Evolutionary conservation across 2,797 vertebrate species (phyloP).

Genomic region (Danio tinwini): DNA sequence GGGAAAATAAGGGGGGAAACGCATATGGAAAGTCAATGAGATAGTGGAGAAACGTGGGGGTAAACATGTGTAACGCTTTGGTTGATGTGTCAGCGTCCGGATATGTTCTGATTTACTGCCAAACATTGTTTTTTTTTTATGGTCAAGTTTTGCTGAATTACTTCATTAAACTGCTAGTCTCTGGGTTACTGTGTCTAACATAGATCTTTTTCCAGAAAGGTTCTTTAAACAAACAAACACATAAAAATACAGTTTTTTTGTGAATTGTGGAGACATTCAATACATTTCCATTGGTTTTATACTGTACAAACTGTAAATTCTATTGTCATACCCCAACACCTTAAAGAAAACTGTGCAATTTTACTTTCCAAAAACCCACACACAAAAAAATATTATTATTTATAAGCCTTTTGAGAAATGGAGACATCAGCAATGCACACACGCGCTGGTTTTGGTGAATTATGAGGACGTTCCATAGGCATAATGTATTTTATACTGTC

Average conservation of each 20-base stretch:
- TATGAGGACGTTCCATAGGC: too few relatives aligned
- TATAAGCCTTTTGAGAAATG: too few relatives aligned
- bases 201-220: conserved; percentile 51
- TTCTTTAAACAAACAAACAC: conserved; percentile 51
- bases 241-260: neutral
- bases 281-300: too few relatives aligned
- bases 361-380: too few relatives aligned
- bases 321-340: too few relatives aligned
- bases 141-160: neutral
- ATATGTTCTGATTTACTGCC: conserved; percentile 20
- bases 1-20: conserved; percentile 18
- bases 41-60: neutral
- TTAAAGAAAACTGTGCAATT: too few relatives aligned
- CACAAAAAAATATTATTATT: too few relatives aligned
- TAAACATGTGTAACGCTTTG: neutral
- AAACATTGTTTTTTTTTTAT: conserved; percentile 30
- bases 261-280: too few relatives aligned
- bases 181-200: conserved; percentile 28
- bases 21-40: conserved; percentile 17
- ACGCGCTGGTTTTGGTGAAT: neutral
- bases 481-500: too few relatives aligned
- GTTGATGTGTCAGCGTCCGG: conserved; percentile 12
- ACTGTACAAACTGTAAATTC: too few relatives aligned
- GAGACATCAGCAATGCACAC: neutral
- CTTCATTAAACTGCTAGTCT: conserved; percentile 11